Conservation (phyloP, 1,140 invertebrate genomes). For the Harpegnathos saltator region DNA sequence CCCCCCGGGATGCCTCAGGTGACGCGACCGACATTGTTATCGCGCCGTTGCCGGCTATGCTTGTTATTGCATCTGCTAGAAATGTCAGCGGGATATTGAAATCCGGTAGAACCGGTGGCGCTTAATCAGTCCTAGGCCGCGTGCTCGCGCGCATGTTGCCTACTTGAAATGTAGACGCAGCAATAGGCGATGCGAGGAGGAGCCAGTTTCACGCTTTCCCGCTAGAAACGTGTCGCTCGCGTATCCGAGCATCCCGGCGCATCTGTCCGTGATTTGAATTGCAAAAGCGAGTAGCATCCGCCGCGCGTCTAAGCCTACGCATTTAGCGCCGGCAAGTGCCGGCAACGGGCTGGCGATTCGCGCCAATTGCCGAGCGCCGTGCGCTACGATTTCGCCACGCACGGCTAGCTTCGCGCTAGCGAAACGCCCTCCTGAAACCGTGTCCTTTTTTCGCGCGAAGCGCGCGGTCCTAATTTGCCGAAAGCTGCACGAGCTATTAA, state of each 20-base stretch:
- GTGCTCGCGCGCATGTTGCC: conserved; percentile 19
- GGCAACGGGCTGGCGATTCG: neutral
- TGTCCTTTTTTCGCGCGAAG: no score
- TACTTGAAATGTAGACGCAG: conserved; percentile 45
- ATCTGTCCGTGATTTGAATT: conserved; percentile 79
- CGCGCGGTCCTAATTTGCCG: neutral
- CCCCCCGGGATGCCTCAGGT: no score
- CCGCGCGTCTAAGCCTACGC: conserved; percentile 61
- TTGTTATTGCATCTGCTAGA: conserved; percentile 46
- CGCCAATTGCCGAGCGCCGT: neutral
- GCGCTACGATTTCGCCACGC: no score
- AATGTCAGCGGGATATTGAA: conserved; percentile 56
- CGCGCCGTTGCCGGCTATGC: neutral
- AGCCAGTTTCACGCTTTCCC: conserved; percentile 57
- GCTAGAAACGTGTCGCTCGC: conserved; percentile 30
- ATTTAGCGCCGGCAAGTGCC: conserved; percentile 27
- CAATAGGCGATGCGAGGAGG: conserved; percentile 20
- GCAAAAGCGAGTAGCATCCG: conserved; percentile 76
- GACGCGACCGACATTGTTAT: conserved; percentile 29
- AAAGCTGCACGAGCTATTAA: neutral
- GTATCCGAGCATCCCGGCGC: conserved; percentile 68
- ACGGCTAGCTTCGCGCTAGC: no score
- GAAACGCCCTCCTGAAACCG: no score
- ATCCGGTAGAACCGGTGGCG: conserved; percentile 26
- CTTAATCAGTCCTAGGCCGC: conserved; percentile 65